Base-by-base conservation (phyloP, 2,113 vertebrate genomes). In the Spilogale gracilis region DNA sequence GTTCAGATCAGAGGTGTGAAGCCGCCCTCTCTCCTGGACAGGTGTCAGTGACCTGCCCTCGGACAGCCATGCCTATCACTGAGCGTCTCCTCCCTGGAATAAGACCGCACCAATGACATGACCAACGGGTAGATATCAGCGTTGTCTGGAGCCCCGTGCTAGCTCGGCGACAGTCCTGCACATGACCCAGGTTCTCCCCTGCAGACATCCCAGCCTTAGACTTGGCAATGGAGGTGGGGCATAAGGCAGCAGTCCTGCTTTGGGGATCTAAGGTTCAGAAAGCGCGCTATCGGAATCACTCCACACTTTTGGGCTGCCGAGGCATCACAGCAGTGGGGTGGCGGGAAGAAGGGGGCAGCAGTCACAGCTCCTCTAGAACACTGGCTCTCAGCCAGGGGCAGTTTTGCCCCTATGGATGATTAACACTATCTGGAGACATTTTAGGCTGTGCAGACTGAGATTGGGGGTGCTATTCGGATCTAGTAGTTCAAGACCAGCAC, bases 271-370 rank as follows among this genome's bases (percentile, higher is more conserved):
- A 76, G 18, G 11, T 13, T 65, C 1, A 1, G 38, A 45, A 65
- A 63, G 16, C n/a, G 1, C 6, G 7, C 27, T 14, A 14, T 9
- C 69, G 54, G 38, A 14, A 56, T n/a, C 32, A 6, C 25, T 6
- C 27, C 45, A 30, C 13, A 9, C 43, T 60, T 56, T 5, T 8
- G 60, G 5, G 38, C 58, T 52, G 56, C 63, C 79, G 12, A 38
- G 50, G 74, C 32, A 21, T 30, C 1, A 0, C 0, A 25, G 56
- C 23, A 54, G 17, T 10, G 32, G 2, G 17, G 30, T 2, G 21
- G 17, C 38, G 58, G 60, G 17, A 6, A 18, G 30, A 56, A 56
- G 18, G 17, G 7, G 43, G 25, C 9, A 50, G 82, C 7, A 4
- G 9, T 0, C 18, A 38, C 0, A 54, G 23, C 27, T 38, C 8